Evolutionary conservation across 1,140 invertebrate genomes (phyloP).

Genomic region (Bombus consobrinus): DNA sequence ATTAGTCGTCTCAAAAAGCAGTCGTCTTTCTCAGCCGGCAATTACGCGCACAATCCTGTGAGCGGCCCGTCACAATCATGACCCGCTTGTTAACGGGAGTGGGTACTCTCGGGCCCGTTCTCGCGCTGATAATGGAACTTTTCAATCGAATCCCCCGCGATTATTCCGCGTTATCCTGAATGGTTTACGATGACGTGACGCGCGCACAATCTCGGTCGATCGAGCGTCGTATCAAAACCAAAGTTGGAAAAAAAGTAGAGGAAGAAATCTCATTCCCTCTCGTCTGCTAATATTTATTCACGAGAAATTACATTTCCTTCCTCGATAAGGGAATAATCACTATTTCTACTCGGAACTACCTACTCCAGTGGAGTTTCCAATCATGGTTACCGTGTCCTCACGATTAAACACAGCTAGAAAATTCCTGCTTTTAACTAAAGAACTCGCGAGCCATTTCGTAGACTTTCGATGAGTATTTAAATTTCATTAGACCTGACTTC

Average conservation of each 20-base stretch:
- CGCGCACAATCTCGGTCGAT: not conserved
- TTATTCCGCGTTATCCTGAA: conserved; percentile 47
- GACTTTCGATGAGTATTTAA: conserved; percentile 15
- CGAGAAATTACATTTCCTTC: conserved; percentile 40
- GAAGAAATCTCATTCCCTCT: not conserved
- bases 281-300: conserved; percentile 39
- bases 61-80: not conserved
- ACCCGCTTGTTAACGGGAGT: conserved; percentile 45
- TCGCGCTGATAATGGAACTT: conserved; percentile 55
- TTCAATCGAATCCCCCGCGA: conserved; percentile 50
- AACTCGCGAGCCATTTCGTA: not conserved
- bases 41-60: conserved; percentile 46
- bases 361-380: not conserved
- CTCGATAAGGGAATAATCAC: conserved; percentile 17
- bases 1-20: conserved; percentile 44
- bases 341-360: not conserved
- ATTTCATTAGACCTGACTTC: not conserved
- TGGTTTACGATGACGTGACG: not conserved
- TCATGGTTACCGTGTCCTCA: not conserved
- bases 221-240: not conserved
- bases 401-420: conserved; percentile 17
- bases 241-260: not conserved
- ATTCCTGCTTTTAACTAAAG: not conserved
- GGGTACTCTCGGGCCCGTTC: conserved; percentile 11
- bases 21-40: conserved; percentile 32